Evolutionary conservation across 2,113 vertebrate species (phyloP).

Genomic region (Poecile atricapillus): DNA sequence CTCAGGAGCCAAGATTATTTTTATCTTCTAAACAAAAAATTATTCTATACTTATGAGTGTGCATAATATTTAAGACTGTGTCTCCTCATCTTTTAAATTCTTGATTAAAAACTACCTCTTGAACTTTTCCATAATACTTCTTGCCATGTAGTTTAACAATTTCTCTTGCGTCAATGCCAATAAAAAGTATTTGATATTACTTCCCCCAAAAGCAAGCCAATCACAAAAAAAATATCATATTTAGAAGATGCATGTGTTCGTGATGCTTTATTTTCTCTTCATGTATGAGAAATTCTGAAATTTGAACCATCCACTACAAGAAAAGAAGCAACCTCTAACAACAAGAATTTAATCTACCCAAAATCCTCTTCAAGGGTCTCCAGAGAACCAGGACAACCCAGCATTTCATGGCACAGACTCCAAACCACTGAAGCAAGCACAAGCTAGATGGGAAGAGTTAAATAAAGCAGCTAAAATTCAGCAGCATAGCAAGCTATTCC

Average conservation of each 20-base stretch:
- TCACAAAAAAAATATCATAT: neutral
- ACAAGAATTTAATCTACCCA: neutral
- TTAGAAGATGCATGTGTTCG: neutral
- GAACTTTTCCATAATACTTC: neutral
- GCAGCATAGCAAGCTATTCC: conserved; percentile 8
- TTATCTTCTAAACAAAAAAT: neutral
- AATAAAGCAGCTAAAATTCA: conserved; percentile 49
- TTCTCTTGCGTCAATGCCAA: neutral
- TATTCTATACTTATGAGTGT: neutral
- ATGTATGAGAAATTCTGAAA: neutral
- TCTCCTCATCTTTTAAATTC: neutral
- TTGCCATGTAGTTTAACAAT: neutral
- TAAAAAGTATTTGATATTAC: neutral
- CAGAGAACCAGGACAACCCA: neutral
- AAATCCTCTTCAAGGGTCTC: neutral
- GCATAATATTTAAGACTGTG: neutral
- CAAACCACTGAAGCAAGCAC: neutral
- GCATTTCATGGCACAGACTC: neutral
- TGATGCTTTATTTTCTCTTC: neutral
- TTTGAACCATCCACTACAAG: neutral
- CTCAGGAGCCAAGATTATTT: neutral
- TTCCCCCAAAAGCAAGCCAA: neutral
- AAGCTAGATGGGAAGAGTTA: neutral
- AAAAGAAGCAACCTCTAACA: neutral
- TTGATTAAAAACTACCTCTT: neutral